Conservation (phyloP, 2,113 vertebrate species). For the Turdus rufiventris region DNA sequence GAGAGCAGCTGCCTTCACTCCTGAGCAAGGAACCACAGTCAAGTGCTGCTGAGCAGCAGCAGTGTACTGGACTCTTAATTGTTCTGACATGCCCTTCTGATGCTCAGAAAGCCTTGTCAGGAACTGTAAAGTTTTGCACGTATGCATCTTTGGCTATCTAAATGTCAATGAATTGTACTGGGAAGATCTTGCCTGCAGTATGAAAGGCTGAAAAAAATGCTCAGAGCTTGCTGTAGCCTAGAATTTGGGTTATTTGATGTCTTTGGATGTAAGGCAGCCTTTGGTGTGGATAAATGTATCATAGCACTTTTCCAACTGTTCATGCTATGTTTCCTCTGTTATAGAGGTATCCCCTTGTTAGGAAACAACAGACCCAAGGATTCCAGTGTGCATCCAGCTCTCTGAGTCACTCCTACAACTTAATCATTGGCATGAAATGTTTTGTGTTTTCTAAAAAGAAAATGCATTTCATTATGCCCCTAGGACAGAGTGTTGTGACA, state of each 20-base stretch:
- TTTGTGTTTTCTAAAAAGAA: background rate
- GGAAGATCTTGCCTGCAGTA: background rate
- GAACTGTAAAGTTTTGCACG: background rate
- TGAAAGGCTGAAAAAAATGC: background rate
- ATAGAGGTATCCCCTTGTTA: background rate
- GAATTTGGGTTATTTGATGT: background rate
- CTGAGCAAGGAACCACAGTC: background rate
- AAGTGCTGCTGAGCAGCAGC: background rate
- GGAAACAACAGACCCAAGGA: background rate
- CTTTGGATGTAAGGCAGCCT: background rate
- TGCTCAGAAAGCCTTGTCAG: background rate
- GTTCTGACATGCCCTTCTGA: background rate
- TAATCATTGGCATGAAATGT: background rate
- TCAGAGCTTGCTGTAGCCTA: background rate
- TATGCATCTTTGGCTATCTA: background rate
- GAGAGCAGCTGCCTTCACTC: background rate
- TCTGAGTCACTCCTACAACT: background rate
- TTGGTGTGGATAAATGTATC: background rate
- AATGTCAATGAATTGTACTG: background rate
- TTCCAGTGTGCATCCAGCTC: background rate
- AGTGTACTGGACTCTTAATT: background rate
- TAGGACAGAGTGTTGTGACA: background rate
- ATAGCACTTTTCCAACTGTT: background rate
- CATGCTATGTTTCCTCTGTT: background rate
- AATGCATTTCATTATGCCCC: background rate